Evolutionary conservation across 2,888 invertebrate species (phyloP).

Genomic region (Drosophila eohydei): DNA sequence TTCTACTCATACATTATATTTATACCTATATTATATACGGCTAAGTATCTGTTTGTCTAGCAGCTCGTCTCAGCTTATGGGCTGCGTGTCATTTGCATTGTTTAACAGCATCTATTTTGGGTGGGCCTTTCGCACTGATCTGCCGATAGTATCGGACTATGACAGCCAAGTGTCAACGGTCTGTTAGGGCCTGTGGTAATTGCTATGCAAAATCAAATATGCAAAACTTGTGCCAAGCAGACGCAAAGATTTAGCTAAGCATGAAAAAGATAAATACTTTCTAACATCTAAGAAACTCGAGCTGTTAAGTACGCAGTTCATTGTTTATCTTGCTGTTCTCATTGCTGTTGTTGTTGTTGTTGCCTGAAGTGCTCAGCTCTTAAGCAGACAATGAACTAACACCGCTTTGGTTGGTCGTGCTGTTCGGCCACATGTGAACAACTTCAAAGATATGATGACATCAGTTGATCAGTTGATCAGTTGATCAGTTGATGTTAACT

Average conservation of each 20-base stretch:
- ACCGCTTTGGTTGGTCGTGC: constrained; percentile 24
- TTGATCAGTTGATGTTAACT: constrained; percentile 43
- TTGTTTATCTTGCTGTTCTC: constrained; percentile 34
- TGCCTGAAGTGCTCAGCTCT: constrained; percentile 46
- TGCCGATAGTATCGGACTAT: constrained; percentile 26
- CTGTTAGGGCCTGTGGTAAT: constrained; percentile 46
- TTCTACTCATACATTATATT: constrained; percentile 27
- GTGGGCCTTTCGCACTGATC: constrained; percentile 31
- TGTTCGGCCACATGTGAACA: constrained; percentile 2
- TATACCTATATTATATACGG: constrained; percentile 16
- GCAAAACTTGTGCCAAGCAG: constrained; percentile 56
- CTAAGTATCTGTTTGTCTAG: constrained; percentile 46
- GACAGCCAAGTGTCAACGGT: constrained; percentile 56
- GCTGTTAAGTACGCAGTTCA: constrained; percentile 36
- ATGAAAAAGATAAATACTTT: constrained; percentile 59
- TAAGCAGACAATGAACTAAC: constrained; percentile 63
- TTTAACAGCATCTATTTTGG: constrained; percentile 35
- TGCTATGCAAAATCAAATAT: constrained; percentile 64
- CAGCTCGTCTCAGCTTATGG: constrained; percentile 16
- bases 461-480: constrained; percentile 53
- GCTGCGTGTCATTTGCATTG: constrained; percentile 37
- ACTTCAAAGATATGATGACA: constrained; percentile 46
- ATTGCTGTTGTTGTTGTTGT: constrained; percentile 19
- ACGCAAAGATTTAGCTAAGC: constrained; percentile 45
- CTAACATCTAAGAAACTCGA: constrained; percentile 21